Evolutionary conservation across 2,113 vertebrate species (phyloP).

Genomic region (Desmodus rotundus): DNA sequence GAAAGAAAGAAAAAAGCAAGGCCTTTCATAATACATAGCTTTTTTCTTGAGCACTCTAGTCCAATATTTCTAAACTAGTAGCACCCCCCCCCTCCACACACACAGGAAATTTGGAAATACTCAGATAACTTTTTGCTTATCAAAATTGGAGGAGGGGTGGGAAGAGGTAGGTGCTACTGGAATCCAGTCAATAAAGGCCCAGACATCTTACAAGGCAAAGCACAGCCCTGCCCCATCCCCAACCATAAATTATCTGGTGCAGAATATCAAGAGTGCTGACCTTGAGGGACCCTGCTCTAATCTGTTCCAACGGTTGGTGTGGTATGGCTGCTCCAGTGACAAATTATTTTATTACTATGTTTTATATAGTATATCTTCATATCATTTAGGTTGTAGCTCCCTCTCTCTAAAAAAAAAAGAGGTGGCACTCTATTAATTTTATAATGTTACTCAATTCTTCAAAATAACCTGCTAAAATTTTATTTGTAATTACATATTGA

Average conservation of each 20-base stretch:
- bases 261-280: background rate
- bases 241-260: background rate
- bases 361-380: background rate
- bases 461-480: background rate
- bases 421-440: background rate
- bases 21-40: background rate
- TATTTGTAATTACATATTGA: background rate
- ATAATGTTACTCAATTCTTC: background rate
- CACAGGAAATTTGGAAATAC: background rate
- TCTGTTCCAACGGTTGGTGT: background rate
- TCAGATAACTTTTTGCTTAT: background rate
- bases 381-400: background rate
- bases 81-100: too few species aligned
- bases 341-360: background rate
- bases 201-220: background rate
- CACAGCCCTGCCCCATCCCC: fast-evolving
- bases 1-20: background rate
- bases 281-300: background rate
- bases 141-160: background rate
- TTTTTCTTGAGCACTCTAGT: background rate
- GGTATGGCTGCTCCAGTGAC: background rate
- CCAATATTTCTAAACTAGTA: background rate
- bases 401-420: background rate
- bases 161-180: fast-evolving
- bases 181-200: background rate